These are phyloP conservation scores for Myrmophylax atrothorax DNA, from an alignment of 2,113 vertebrate genomes.

Conservation along the genomic window DNA sequence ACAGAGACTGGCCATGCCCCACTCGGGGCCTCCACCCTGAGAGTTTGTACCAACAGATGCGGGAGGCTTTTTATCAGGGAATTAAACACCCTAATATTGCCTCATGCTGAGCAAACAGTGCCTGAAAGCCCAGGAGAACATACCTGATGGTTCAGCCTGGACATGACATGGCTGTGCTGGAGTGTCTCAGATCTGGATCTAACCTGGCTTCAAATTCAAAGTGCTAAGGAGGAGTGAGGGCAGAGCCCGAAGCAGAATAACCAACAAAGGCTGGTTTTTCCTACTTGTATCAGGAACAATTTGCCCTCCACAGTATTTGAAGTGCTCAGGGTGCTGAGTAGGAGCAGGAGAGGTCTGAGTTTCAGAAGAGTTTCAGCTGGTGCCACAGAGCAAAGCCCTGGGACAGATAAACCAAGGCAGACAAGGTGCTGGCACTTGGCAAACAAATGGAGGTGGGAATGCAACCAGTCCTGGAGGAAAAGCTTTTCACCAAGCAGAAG, in stretches of 20 bases:
- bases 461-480: neutral
- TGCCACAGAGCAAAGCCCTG: neutral
- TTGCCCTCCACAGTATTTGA: neutral
- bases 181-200: neutral
- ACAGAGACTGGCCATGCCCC: neutral
- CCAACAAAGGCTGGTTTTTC: neutral
- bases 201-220: neutral
- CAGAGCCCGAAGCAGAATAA: neutral
- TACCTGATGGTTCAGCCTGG: neutral
- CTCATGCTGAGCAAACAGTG: neutral
- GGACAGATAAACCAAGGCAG: neutral
- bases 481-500: neutral
- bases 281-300: neutral
- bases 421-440: neutral
- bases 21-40: neutral
- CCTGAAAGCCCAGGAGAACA: neutral
- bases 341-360: neutral
- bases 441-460: neutral
- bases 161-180: neutral
- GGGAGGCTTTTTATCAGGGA: neutral
- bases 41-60: neutral
- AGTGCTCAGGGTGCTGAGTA: neutral
- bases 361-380: neutral
- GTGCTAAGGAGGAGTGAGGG: neutral
- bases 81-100: neutral